Evolutionary conservation across 2,113 vertebrate species (phyloP).

Genomic region (Etheostoma spectabile): DNA sequence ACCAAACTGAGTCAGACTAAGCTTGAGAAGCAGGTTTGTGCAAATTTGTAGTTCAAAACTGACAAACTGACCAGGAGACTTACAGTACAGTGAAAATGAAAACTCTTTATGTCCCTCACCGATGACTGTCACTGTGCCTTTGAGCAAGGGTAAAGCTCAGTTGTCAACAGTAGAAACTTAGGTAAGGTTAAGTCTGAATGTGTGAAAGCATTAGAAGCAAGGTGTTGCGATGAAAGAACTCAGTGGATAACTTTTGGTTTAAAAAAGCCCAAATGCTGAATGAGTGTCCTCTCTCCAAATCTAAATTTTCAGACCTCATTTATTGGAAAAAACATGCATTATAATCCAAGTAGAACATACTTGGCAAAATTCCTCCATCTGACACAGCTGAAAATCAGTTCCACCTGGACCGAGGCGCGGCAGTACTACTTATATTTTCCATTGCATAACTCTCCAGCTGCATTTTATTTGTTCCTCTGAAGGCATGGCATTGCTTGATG

Average conservation of each 20-base stretch:
- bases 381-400: constrained; percentile 58
- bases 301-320: constrained; percentile 21
- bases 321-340: constrained; percentile 36
- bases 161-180: background rate
- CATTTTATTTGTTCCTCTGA: constrained; percentile 53
- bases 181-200: background rate
- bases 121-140: background rate
- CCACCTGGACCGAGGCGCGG: constrained; percentile 62
- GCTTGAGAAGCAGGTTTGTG: background rate
- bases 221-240: background rate
- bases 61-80: background rate
- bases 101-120: background rate
- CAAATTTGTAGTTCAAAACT: background rate
- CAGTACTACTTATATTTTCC: constrained; percentile 59
- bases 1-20: background rate
- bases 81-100: background rate
- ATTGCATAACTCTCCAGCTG: constrained; percentile 61
- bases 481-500: background rate
- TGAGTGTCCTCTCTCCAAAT: constrained; percentile 2
- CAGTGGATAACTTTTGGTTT: constrained; percentile 12
- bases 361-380: constrained; percentile 28
- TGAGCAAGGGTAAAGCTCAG: background rate
- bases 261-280: constrained; percentile 24
- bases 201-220: background rate
- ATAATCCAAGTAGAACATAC: constrained; percentile 39